Evolutionary conservation across 2,797 vertebrate species (phyloP).

Genomic region (Sphaeramia orbicularis): DNA sequence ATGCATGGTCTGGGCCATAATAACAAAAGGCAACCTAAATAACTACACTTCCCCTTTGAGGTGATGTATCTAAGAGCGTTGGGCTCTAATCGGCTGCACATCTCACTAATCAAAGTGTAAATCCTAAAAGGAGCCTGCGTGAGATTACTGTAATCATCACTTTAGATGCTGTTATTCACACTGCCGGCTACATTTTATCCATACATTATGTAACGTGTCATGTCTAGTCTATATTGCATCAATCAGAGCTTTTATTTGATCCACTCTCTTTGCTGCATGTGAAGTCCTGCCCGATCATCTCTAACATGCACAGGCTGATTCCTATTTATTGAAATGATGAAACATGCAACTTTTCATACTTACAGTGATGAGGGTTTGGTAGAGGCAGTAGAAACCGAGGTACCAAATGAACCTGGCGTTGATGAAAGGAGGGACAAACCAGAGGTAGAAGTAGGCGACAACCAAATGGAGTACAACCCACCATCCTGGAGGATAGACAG

Average conservation of each 20-base stretch:
- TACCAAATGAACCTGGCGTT: slow-evolving; percentile 92
- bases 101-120: slow-evolving; percentile 60
- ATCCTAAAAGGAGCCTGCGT: slow-evolving; percentile 29
- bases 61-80: slow-evolving; percentile 52
- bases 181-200: slow-evolving; percentile 25
- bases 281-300: slow-evolving; percentile 14
- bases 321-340: slow-evolving; percentile 7
- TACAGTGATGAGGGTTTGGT: slow-evolving; percentile 95
- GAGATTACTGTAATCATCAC: slow-evolving; percentile 42
- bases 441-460: slow-evolving; percentile 94
- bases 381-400: slow-evolving; percentile 92
- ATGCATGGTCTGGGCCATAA: slow-evolving; percentile 57
- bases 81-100: slow-evolving; percentile 49
- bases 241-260: slow-evolving; percentile 32
- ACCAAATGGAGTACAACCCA: slow-evolving; percentile 93
- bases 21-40: slow-evolving; percentile 76
- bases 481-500: slow-evolving; percentile 85
- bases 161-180: slow-evolving; percentile 24
- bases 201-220: slow-evolving; percentile 30
- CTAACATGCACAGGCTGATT: background rate
- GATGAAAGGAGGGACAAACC: slow-evolving; percentile 92
- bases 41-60: slow-evolving; percentile 66
- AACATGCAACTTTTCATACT: slow-evolving; percentile 69
- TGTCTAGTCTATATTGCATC: slow-evolving; percentile 12
- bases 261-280: no score